Evolutionary conservation across 2,888 invertebrate species (phyloP).

Genomic region (Temnothorax unifasciatus): DNA sequence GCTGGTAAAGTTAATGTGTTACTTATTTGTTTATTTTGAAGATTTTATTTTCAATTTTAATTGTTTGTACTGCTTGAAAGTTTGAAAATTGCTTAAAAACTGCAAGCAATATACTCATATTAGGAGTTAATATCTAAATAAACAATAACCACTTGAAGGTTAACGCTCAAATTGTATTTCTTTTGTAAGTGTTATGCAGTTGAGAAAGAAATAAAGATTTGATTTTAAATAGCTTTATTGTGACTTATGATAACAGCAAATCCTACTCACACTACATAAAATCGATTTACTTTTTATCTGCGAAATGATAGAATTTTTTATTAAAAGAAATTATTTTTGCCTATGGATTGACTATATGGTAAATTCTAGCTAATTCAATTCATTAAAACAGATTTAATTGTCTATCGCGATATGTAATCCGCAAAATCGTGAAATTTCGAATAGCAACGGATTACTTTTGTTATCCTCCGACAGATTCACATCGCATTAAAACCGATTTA

Average conservation of each 20-base stretch:
- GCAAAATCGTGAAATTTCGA: not conserved
- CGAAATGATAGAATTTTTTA: not conserved
- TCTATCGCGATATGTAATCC: slow-evolving; percentile 1
- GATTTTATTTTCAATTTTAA: not conserved
- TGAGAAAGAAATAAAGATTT: not conserved
- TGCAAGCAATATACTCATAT: not conserved
- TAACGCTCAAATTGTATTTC: not conserved
- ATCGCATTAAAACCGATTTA: no score
- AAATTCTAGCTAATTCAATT: not conserved
- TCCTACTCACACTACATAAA: not conserved
- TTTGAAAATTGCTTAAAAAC: not conserved
- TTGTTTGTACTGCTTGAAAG: not conserved
- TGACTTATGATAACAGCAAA: not conserved
- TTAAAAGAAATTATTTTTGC: not conserved
- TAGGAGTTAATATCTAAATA: not conserved
- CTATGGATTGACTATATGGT: not conserved
- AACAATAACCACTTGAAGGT: not conserved
- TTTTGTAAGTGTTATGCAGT: not conserved
- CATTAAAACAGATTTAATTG: slow-evolving; percentile 8
- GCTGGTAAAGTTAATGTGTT: no score
- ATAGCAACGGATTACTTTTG: not conserved
- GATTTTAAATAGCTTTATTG: not conserved
- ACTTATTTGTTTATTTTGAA: not conserved
- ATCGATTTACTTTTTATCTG: not conserved
- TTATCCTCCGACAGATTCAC: not conserved